Evolutionary conservation across 1,140 invertebrate genomes (phyloP), one percentile per base, ranked within the genome.

Genomic region (Wasmannia auropunctata): DNA sequence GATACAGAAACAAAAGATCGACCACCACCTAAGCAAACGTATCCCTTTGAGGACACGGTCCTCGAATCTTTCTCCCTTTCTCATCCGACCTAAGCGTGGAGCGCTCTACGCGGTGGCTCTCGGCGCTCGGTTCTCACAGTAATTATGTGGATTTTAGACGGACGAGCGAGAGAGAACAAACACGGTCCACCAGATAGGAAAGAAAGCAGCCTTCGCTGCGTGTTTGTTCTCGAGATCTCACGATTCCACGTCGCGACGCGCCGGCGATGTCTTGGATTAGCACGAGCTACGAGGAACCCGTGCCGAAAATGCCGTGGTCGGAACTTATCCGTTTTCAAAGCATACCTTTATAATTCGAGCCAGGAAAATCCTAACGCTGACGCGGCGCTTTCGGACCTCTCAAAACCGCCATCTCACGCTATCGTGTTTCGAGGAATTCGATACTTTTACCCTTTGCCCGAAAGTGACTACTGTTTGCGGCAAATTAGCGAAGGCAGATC

Each of bases 1-100:
- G 76, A 90, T 87, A 85, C 79, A 90, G 89, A 90, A 90, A 90
- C 89, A 90, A 90, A 90, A 83, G 88, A 87, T 89, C 83, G 69
- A 51, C 63, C 67, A 43, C 46, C 60, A 72, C 88, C 89, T 90
- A 86, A 87, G 77, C 89, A 90, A 90, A 90, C 89, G 81, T 54
- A 80, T 56, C 75, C 76, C 51, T 76, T 56, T 49, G 31, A 85
- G 60, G 49, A 51, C 49, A 75, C 54, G 63, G 62, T 83, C 28
- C 72, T 80, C 85, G 88, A 80, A 88, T 69, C 49, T 56, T 43
- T 46, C 49, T 34, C 37, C 28, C 49, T 62, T 58, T 86, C 77
- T 70, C 62, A 60, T n/a, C 58, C 58, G 16, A 54, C 16, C 60
- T 87, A n/a, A n/a, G n/a, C 60, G 49, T 83, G 89, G 83, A 87